Conservation (phyloP, 2,797 vertebrate genomes). For the Silurus aristotelis region DNA sequence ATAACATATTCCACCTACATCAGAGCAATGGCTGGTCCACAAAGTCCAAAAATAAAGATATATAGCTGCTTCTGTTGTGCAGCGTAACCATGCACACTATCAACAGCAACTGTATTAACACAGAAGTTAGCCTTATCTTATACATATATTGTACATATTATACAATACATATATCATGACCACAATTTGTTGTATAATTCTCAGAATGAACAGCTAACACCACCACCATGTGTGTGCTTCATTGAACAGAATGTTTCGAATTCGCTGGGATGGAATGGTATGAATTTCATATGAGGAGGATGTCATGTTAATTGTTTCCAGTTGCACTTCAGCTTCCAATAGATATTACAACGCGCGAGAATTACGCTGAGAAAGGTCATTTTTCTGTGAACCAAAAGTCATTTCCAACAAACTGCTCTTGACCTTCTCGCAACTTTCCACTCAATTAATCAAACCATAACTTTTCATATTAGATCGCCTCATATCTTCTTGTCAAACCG, state of each 20-base stretch:
- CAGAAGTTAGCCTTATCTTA: background rate
- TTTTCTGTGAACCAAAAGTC: conserved; percentile 76
- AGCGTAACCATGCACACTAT: background rate
- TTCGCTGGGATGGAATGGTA: conserved; percentile 35
- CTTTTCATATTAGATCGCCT: conserved; percentile 62
- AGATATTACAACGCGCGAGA: conserved; percentile 72
- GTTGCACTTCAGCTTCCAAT: conserved; percentile 73
- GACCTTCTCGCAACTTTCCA: conserved; percentile 70
- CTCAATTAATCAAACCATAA: conserved; percentile 63
- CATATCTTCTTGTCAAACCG: conserved; percentile 56
- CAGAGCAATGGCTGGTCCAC: conserved; percentile 40
- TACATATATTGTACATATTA: too few relatives aligned
- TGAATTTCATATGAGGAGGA: conserved; percentile 56
- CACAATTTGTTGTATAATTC: conserved; percentile 25
- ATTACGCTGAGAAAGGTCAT: conserved; percentile 77
- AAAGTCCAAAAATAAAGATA: conserved; percentile 43
- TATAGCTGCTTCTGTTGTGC: background rate
- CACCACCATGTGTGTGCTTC: background rate
- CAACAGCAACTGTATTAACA: background rate
- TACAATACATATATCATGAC: background rate
- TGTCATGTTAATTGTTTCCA: conserved; percentile 74
- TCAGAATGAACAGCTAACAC: background rate
- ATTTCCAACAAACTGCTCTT: conserved; percentile 74
- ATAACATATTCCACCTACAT: conserved; percentile 56
- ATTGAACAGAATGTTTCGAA: conserved; percentile 27